These are phyloP conservation scores for Cheilosia variabilis DNA, from an alignment of 2,888 invertebrate genomes.

Conservation along the genomic window DNA sequence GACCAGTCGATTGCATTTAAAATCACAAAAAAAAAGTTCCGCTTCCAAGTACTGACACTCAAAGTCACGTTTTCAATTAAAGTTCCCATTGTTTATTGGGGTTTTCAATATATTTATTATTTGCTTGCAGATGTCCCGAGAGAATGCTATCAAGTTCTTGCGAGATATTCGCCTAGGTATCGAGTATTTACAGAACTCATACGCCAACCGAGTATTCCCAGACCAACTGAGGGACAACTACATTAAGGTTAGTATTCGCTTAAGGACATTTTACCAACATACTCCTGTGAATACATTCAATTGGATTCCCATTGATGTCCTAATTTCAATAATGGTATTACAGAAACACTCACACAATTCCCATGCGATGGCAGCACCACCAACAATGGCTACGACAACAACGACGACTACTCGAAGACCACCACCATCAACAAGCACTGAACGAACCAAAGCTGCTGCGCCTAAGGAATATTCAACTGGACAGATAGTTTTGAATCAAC, in stretches of 20 bases:
- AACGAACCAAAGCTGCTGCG: constrained; percentile 78
- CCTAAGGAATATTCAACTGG: constrained; percentile 75
- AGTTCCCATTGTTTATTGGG: constrained; percentile 24
- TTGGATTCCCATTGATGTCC: constrained; percentile 14
- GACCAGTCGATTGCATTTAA: constrained; percentile 27
- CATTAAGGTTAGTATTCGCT: constrained; percentile 77
- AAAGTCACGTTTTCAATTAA: constrained; percentile 49
- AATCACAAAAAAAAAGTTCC: background rate
- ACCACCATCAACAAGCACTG: constrained; percentile 77
- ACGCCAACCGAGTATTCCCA: constrained; percentile 81
- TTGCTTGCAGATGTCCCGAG: constrained; percentile 87
- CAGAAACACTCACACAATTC: constrained; percentile 76
- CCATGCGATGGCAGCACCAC: constrained; percentile 58
- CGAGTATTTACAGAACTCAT: constrained; percentile 87
- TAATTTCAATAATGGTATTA: constrained; percentile 46
- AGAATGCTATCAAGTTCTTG: constrained; percentile 90
- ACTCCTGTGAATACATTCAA: background rate
- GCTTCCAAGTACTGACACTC: too few relatives aligned
- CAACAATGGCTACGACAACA: constrained; percentile 76
- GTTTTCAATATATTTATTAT: constrained; percentile 21
- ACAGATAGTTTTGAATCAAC: constrained; percentile 68
- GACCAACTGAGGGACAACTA: constrained; percentile 81
- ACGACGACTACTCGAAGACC: constrained; percentile 77
- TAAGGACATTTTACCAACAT: background rate
- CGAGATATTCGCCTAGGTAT: constrained; percentile 91